A percentile compares a stretch with the other conserved stretches of the same genome.
phyloP scores from a whole-genome alignment of 2,113 vertebrate species.

The Sinosuthora webbiana region DNA sequence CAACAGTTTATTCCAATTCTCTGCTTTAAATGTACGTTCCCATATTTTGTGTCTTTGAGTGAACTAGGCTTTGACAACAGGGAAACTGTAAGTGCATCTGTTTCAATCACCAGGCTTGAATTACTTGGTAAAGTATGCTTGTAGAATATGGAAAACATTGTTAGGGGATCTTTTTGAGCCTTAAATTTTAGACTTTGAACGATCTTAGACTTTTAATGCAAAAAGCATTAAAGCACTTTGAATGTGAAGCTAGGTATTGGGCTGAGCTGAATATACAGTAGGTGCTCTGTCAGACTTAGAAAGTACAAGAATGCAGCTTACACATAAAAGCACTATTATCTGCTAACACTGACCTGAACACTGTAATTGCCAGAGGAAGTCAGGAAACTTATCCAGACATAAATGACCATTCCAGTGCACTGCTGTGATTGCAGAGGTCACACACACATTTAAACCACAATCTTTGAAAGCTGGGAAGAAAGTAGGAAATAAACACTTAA shows the following conservation, averaged over 20 bases:
- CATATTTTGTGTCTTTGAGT: not conserved
- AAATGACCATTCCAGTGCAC: not conserved
- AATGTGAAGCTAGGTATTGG: not conserved
- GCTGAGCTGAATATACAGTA: not conserved
- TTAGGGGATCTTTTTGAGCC: not conserved
- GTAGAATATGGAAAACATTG: not conserved
- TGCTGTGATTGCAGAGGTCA: not conserved
- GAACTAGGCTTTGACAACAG: not conserved
- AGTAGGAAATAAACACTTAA: not conserved
- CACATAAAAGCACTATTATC: not conserved
- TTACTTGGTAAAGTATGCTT: not conserved
- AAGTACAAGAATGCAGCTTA: not conserved
- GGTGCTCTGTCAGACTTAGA: not conserved
- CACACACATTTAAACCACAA: not conserved
- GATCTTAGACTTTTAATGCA: not conserved
- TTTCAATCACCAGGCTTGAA: not conserved
- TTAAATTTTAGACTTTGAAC: not conserved
- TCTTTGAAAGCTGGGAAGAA: not conserved
- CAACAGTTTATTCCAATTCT: not conserved
- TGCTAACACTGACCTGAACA: not conserved
- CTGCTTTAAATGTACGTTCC: accelerated
- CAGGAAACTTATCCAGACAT: accelerated
- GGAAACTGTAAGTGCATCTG: not conserved
- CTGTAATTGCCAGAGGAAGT: not conserved
- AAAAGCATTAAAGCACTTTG: not conserved